Evolutionary conservation across 2,888 invertebrate species (phyloP).

Genomic region (Drosophila anceps): DNA sequence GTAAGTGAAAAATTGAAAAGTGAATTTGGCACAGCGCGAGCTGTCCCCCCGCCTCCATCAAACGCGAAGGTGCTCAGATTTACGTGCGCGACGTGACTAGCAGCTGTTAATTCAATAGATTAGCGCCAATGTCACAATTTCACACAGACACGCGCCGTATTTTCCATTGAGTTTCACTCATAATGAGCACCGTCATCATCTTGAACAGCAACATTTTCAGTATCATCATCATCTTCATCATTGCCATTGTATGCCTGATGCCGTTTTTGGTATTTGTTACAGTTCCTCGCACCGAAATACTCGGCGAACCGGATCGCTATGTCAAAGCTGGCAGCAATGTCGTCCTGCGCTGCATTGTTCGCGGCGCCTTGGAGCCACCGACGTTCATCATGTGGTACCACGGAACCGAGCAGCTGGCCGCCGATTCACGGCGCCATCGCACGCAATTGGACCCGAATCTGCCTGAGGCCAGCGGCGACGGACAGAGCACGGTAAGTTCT

Average conservation of each 20-base stretch:
- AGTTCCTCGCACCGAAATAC: constrained; percentile 97
- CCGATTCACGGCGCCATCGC: constrained; percentile 84
- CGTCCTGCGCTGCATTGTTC: constrained; percentile 94
- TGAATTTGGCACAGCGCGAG: constrained; percentile 56
- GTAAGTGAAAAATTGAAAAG: constrained; percentile 81
- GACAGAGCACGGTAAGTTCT: constrained; percentile 84
- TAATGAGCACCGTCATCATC: constrained; percentile 10
- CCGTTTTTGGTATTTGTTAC: constrained; percentile 73
- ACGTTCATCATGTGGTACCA: constrained; percentile 98
- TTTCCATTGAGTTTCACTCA: constrained; percentile 24
- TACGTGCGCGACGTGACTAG: constrained; percentile 78
- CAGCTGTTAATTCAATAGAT: constrained; percentile 81
- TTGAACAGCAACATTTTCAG: not conserved
- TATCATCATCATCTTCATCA: constrained; percentile 11
- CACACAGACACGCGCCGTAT: constrained; percentile 41
- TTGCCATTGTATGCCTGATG: constrained; percentile 20
- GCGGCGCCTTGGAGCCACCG: constrained; percentile 95
- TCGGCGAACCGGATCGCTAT: constrained; percentile 95
- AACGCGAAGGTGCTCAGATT: constrained; percentile 66
- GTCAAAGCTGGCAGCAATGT: constrained; percentile 96
- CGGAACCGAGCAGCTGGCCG: constrained; percentile 84
- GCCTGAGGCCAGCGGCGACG: constrained; percentile 82
- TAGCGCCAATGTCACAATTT: constrained; percentile 76
- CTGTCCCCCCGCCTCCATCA: not conserved
- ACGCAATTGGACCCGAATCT: constrained; percentile 84